Conservation (phyloP, 2,888 invertebrate species). For the Abrostola tripartita region DNA sequence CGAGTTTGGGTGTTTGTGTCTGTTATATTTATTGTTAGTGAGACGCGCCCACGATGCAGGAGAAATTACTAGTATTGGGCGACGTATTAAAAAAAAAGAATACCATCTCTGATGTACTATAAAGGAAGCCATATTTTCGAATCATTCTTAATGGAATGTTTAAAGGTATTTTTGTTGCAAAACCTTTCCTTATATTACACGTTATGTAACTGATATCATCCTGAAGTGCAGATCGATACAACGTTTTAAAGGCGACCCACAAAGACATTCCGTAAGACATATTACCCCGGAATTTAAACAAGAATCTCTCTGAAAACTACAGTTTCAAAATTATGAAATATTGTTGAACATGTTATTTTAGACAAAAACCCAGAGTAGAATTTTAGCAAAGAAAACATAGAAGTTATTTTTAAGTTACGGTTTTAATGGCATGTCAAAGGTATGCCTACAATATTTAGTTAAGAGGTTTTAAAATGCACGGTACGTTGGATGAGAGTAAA, state of each 20-base stretch:
- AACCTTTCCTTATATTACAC: neutral
- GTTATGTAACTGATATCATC: neutral
- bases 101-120: no score
- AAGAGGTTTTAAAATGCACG: no score
- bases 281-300: slow-evolving; percentile 23
- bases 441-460: no score
- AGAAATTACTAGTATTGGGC: no score
- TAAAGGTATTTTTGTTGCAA: neutral
- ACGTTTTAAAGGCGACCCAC: slow-evolving; percentile 27
- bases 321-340: slow-evolving; percentile 22
- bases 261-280: slow-evolving; percentile 42
- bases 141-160: neutral
- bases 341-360: slow-evolving; percentile 9
- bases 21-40: no score
- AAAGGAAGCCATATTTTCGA: no score
- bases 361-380: neutral
- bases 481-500: no score
- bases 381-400: neutral
- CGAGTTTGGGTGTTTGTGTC: no score
- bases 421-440: no score
- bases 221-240: slow-evolving; percentile 14
- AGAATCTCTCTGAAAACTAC: slow-evolving; percentile 46
- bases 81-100: no score
- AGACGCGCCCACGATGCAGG: no score
- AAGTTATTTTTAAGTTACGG: no score